Conservation (phyloP, 2,113 vertebrate genomes). For the Actinemys pallida region DNA sequence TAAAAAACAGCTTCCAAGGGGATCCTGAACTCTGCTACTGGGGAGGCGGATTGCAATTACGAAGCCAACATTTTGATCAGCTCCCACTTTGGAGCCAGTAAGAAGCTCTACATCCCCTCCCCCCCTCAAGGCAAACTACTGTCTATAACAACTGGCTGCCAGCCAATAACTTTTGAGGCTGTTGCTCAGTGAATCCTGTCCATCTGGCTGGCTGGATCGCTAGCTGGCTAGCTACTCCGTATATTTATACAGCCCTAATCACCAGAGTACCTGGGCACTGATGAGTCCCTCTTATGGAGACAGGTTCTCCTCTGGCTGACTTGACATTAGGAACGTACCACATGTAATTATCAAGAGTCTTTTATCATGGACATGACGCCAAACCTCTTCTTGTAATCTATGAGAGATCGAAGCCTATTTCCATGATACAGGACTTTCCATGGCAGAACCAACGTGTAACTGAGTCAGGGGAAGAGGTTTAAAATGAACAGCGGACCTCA, state of each 20-base stretch:
- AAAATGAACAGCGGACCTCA: constrained; percentile 67
- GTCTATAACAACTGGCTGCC: not conserved
- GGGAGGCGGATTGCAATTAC: constrained; percentile 53
- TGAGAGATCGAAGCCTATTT: not conserved
- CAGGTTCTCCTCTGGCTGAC: not conserved
- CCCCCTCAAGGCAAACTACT: constrained; percentile 51
- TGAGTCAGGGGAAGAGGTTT: constrained; percentile 28
- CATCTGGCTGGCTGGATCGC: constrained; percentile 59
- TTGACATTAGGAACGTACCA: not conserved
- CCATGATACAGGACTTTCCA: not conserved
- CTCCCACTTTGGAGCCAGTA: constrained; percentile 59
- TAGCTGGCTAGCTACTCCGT: not conserved
- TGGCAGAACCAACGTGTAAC: constrained; percentile 27
- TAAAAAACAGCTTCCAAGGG: constrained; percentile 21
- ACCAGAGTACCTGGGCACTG: not conserved
- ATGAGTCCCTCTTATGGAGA: not conserved
- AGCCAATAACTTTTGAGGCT: constrained; percentile 49
- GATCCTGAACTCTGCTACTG: not conserved
- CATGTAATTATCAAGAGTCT: not conserved
- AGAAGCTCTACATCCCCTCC: constrained; percentile 40
- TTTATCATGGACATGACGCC: not conserved
- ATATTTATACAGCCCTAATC: not conserved
- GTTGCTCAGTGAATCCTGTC: constrained; percentile 47
- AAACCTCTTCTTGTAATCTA: not conserved
- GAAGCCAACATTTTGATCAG: constrained; percentile 49